These are phyloP conservation scores for Zaprionus tsacasi DNA, from an alignment of 1,140 invertebrate species.

Conservation along the genomic window DNA sequence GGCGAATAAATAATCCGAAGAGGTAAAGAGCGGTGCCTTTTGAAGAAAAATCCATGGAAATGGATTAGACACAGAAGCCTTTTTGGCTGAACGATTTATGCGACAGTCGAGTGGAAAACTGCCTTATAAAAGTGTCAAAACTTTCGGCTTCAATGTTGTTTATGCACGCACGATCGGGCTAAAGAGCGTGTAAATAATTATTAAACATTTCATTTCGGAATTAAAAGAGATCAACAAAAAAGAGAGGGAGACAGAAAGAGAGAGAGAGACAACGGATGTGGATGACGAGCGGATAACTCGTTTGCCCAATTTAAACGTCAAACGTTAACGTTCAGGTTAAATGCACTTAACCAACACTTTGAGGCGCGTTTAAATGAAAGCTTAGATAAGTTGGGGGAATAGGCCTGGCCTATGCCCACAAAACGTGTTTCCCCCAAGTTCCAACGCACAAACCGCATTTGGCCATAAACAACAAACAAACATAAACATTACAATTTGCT, in stretches of 20 bases:
- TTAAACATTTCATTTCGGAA: conserved; percentile 43
- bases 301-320: conserved; percentile 80
- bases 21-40: conserved; percentile 55
- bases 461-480: conserved; percentile 74
- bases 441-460: conserved; percentile 50
- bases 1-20: conserved; percentile 42
- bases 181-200: conserved; percentile 73
- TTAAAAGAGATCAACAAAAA: neutral
- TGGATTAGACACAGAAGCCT: conserved; percentile 70
- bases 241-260: neutral
- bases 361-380: conserved; percentile 78
- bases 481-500: conserved; percentile 80
- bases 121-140: conserved; percentile 82
- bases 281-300: conserved; percentile 60
- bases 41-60: conserved; percentile 61
- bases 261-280: conserved; percentile 31
- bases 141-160: conserved; percentile 61
- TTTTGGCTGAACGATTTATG: conserved; percentile 75
- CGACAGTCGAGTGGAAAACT: conserved; percentile 72
- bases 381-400: conserved; percentile 60
- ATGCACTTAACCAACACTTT: conserved; percentile 81
- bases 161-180: conserved; percentile 64
- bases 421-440: conserved; percentile 48
- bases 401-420: conserved; percentile 19
- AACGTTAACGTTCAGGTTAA: conserved; percentile 78